Conservation (phyloP, 2,113 vertebrate genomes). For the Platichthys stellatus region DNA sequence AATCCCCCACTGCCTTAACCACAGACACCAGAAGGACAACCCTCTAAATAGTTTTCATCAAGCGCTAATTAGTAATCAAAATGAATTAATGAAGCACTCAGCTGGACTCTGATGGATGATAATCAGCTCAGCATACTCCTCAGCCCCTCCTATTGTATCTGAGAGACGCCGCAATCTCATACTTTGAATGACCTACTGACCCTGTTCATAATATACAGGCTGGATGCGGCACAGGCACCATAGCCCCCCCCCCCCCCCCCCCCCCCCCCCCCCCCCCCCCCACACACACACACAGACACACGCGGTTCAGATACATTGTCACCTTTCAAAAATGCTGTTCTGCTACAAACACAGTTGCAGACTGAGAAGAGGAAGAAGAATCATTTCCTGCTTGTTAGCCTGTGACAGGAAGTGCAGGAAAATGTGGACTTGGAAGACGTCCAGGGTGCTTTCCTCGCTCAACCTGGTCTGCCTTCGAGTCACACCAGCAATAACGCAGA, state of each 20-base stretch:
- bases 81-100: slow-evolving; percentile 42
- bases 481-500: slow-evolving; percentile 42
- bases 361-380: slow-evolving; percentile 42
- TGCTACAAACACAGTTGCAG: slow-evolving; percentile 51
- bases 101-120: slow-evolving; percentile 37
- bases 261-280: slow-evolving; percentile 10
- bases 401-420: slow-evolving; percentile 57
- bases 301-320: slow-evolving; percentile 35
- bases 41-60: slow-evolving; percentile 33
- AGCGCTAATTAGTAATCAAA: slow-evolving; percentile 43
- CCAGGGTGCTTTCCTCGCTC: slow-evolving; percentile 54
- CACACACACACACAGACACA: slow-evolving; percentile 22
- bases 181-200: slow-evolving; percentile 78
- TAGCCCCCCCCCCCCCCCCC: slow-evolving; percentile 24
- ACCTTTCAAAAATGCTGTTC: slow-evolving; percentile 63
- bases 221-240: slow-evolving; percentile 25
- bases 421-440: slow-evolving; percentile 50
- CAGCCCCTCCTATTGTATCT: slow-evolving; percentile 19
- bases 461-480: slow-evolving; percentile 34
- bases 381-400: slow-evolving; percentile 62
- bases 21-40: slow-evolving; percentile 11
- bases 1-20: neutral
- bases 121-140: slow-evolving; percentile 40
- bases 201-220: slow-evolving; percentile 61
- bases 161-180: slow-evolving; percentile 39